Evolutionary conservation across 2,113 vertebrate genomes (phyloP).

Genomic region (Microcebus tavaratra): DNA sequence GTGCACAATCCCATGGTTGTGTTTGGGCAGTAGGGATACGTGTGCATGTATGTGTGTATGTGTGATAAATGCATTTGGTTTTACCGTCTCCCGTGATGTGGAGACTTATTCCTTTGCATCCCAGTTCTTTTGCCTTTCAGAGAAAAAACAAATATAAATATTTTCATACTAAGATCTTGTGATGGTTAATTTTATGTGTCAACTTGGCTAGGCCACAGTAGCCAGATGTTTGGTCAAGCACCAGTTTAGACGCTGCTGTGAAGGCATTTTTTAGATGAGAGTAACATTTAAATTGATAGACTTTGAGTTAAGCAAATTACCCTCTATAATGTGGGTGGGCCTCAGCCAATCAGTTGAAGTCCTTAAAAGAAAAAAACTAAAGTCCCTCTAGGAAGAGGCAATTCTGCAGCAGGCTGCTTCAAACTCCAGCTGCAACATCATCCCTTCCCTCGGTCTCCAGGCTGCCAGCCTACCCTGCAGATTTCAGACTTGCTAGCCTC

Average conservation of each 20-base stretch:
- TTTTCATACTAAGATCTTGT: background rate
- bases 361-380: background rate
- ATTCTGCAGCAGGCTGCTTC: background rate
- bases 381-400: background rate
- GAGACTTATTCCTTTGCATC: background rate
- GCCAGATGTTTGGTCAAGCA: background rate
- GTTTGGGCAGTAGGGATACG: too few relatives aligned
- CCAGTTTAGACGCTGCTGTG: background rate
- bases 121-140: background rate
- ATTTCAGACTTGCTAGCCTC: background rate
- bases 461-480: background rate
- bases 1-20: background rate
- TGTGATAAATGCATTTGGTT: background rate
- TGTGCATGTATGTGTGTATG: background rate
- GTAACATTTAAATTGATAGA: background rate
- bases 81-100: background rate
- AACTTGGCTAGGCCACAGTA: background rate
- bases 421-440: background rate
- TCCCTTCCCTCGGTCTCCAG: background rate
- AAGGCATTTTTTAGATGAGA: background rate
- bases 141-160: background rate
- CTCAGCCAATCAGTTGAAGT: background rate
- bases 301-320: background rate
- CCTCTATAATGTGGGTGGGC: background rate
- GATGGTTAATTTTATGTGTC: background rate